Percentiles rank a stretch among this genome's conserved stretches.
phyloP scores from a whole-genome alignment of 2,888 invertebrate species.

The Ashinkailepas kermadecensis region DNA sequence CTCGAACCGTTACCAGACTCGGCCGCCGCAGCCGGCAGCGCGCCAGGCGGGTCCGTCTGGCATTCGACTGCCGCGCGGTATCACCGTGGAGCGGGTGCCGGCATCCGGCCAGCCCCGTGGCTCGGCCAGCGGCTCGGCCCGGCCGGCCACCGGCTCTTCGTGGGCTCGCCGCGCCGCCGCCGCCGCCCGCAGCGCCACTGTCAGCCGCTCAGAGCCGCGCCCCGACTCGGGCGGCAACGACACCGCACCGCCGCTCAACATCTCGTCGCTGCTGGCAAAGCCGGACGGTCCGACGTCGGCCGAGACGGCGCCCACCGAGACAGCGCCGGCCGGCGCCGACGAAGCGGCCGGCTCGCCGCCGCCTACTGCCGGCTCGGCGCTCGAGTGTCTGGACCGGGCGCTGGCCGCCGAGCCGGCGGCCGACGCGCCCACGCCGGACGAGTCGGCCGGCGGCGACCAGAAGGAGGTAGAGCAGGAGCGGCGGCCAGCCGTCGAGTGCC shows the following conservation, averaged over 20 bases:
- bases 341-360: too few relatives aligned
- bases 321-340: background rate
- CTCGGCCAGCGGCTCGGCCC: background rate
- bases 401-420: background rate
- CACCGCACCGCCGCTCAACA: background rate
- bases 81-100: constrained; percentile 21
- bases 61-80: constrained; percentile 18
- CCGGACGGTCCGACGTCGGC: background rate
- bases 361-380: background rate
- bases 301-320: background rate
- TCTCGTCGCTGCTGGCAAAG: background rate
- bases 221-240: background rate
- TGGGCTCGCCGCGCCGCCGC: background rate
- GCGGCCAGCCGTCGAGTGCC: background rate
- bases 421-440: background rate
- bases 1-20: background rate
- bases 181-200: background rate
- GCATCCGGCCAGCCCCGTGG: background rate
- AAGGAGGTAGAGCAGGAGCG: background rate
- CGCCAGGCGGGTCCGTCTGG: background rate
- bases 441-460: background rate
- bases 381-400: background rate
- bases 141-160: background rate
- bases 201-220: background rate
- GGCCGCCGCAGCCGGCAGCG: background rate